Conservation (phyloP, 2,113 vertebrate species). For the western clawed frog (Xenopus tropicalis) region UCB_Xtro_10.0 CM004444.2:112434501-112435000, state of each 20-base stretch:
- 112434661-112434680: slow-evolving; percentile 42
- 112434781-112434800: slow-evolving; percentile 29
- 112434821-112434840: too few relatives aligned
- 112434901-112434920: too few relatives aligned
- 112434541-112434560: slow-evolving; percentile 37
- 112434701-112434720: slow-evolving; percentile 44
- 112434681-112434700: slow-evolving; percentile 39
- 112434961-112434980: too few relatives aligned
- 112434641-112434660: slow-evolving; percentile 41
- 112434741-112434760: slow-evolving; percentile 31
- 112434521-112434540: slow-evolving; percentile 30
- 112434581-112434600: slow-evolving; percentile 36
- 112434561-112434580: slow-evolving; percentile 44
- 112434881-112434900: too few relatives aligned
- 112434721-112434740: slow-evolving; percentile 40
- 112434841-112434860: too few relatives aligned
- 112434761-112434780: slow-evolving; percentile 29
- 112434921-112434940: too few relatives aligned
- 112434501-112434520: slow-evolving; percentile 24
- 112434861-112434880: too few relatives aligned
- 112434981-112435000: too few relatives aligned
- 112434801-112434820: slow-evolving; percentile 1
- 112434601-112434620: slow-evolving; percentile 45
- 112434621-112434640: slow-evolving; percentile 38
- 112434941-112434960: too few relatives aligned